Evolutionary conservation across 2,113 vertebrate species (phyloP).

Genomic region (Geothlypis trichas): DNA sequence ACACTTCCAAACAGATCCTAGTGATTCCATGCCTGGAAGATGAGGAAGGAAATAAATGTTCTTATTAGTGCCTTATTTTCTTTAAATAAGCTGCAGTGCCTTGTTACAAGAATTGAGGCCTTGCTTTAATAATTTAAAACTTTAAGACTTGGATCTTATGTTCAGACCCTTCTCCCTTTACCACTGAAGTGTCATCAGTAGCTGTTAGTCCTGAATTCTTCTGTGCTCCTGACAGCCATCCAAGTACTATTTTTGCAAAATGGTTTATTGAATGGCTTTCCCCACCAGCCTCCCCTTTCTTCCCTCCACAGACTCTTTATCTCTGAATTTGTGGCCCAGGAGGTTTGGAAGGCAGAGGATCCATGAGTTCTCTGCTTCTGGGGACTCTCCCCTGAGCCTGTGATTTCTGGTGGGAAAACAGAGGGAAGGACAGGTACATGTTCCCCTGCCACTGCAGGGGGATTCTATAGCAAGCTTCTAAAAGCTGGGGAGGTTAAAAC

Average conservation of each 20-base stretch:
- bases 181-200: neutral
- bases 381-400: neutral
- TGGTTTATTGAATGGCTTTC: neutral
- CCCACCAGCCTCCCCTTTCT: neutral
- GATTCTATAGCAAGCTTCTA: neutral
- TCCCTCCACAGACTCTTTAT: neutral
- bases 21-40: neutral
- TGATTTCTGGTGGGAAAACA: neutral
- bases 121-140: neutral
- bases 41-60: neutral
- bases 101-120: neutral
- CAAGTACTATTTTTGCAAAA: neutral
- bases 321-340: neutral
- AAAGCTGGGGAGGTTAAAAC: neutral
- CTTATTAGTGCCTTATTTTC: neutral
- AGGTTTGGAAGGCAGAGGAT: neutral
- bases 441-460: neutral
- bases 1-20: neutral
- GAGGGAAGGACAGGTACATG: neutral
- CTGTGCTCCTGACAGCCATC: neutral
- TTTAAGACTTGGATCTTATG: neutral
- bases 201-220: neutral
- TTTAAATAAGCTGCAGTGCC: neutral
- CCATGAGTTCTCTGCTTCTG: neutral
- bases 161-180: neutral